Base-by-base conservation (phyloP, 2,113 vertebrate species). In the Brachyhypopomus occidentalis region DNA sequence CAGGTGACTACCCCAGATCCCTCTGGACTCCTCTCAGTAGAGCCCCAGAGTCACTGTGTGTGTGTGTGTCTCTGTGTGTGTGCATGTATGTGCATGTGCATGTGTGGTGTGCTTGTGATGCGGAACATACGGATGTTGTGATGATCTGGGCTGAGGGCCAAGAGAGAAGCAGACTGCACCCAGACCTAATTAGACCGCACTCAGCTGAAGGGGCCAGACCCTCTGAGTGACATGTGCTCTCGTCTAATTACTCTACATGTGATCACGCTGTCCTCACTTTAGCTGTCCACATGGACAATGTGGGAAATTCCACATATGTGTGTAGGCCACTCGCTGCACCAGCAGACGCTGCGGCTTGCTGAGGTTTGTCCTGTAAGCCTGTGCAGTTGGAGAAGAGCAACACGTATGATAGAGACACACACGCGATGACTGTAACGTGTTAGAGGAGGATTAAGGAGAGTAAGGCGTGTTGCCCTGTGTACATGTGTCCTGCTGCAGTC, bases 71-170 rank as follows among this genome's bases (percentile, higher is more conserved):
- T 60, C 34, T 72, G 63, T 81, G 38, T 60, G 52, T 73, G 64
- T 38, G 52, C 9, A 41, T 74, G 25, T 71, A 64, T 63, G 60
- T 72, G 41, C 63, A 64, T 74, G 59, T 83, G 74, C 55, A 75
- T 64, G 25, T 14, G 19, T 48, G 80, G 36, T 60, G 72, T 69
- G 70, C 62, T 34, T 56, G 70, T 60, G 55, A 82, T 92, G 86
- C 81, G 85, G 84, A 93, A 87, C 92, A 92, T 94, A 93, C 91
- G 92, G 91, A 92, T 91, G 89, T 90, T 89, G 86, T 88, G 88
- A 88, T 92, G 86, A 83, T 91, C 89, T 70, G 88, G 92, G 92
- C 92, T 84, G 16, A 0, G 38, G 81, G 90, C 93, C 93, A 92
- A 90, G 62, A 84, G 87, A 87, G 87, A 79, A 85, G 84, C 90